Evolutionary conservation across 1,140 invertebrate genomes (phyloP), one percentile per base, ranked within the genome.

Genomic region (Harpegnathos saltator): DNA sequence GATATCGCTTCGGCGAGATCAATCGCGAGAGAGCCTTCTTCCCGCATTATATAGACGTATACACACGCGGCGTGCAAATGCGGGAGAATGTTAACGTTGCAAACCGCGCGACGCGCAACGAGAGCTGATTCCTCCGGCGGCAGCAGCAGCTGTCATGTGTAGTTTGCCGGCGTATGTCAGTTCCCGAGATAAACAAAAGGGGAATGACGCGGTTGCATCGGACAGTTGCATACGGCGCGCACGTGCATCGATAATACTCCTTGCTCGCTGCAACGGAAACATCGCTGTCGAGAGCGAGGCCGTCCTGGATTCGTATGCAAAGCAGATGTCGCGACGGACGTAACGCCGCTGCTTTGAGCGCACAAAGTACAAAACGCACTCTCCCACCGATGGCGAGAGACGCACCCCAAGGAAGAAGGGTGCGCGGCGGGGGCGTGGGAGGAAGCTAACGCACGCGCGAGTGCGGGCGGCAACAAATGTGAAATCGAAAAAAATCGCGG

Each of bases 151-250:
- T 80, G 75, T 80, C 75, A 80, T 22, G 33, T 26, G 22, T 78
- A 78, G 52, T 44, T 71, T 33, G 33, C 33, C 24, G 65, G 22
- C 65, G 50, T 59, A 71, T 58, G 65, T 71, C 75, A 80, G 75
- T 71, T 58, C 26, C 75, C 58, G 52, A 80, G 75, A 80, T 29
- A 71, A 80, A 80, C 75, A 71, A 80, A 71, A 80, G 75, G n/a
- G 75, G 56, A 71, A 80, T 58, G 14, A 80, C 52, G 75, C 65
- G 52, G 19, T 75, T 75, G 59, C 44, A 15, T 71, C 38, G 75
- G 75, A 69, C 65, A 80, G 75, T 80, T 80, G 75, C 12, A 48
- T 29, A 22, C 7, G 22, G 56, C 63, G 22, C 52, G 56, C 63
- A 44, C 52, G 56, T 61, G 68, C 73, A 75, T 77, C 61, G 61